Evolutionary conservation across 2,888 invertebrate genomes (phyloP).

Genomic region (Scaptomyza reducta): DNA sequence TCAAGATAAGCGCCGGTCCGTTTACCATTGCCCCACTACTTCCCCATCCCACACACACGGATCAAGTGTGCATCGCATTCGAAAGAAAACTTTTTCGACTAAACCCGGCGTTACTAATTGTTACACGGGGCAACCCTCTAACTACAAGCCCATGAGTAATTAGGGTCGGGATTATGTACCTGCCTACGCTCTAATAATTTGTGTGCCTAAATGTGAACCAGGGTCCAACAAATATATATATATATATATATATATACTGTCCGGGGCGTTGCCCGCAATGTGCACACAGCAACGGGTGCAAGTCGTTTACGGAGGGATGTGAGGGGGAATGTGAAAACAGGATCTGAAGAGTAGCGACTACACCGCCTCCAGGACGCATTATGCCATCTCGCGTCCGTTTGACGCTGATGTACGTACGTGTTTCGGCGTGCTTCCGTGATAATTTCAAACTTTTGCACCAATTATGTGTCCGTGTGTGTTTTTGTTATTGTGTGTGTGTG

Average conservation of each 20-base stretch:
- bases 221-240: slow-evolving; percentile 11
- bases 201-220: slow-evolving; percentile 49
- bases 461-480: slow-evolving; percentile 51
- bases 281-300: slow-evolving; percentile 10
- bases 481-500: slow-evolving; percentile 38
- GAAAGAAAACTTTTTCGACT: slow-evolving; percentile 41
- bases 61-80: slow-evolving; percentile 21
- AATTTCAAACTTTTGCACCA: slow-evolving; percentile 78
- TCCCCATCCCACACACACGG: background rate
- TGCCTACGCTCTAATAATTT: slow-evolving; percentile 70
- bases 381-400: slow-evolving; percentile 71
- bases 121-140: slow-evolving; percentile 50
- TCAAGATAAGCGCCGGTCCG: slow-evolving; percentile 45
- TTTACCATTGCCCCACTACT: slow-evolving; percentile 30
- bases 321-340: background rate
- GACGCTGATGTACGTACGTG: slow-evolving; percentile 74
- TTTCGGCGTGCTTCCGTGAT: slow-evolving; percentile 76
- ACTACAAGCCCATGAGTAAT: slow-evolving; percentile 67
- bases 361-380: slow-evolving; percentile 47
- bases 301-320: slow-evolving; percentile 1
- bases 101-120: slow-evolving; percentile 65
- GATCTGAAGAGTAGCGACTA: slow-evolving; percentile 19
- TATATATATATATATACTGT: slow-evolving; percentile 6
- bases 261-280: slow-evolving; percentile 53
- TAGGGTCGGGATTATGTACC: slow-evolving; percentile 72